phyloP scores from a whole-genome alignment of 2,888 invertebrate species.

The Cantharis rustica region DNA sequence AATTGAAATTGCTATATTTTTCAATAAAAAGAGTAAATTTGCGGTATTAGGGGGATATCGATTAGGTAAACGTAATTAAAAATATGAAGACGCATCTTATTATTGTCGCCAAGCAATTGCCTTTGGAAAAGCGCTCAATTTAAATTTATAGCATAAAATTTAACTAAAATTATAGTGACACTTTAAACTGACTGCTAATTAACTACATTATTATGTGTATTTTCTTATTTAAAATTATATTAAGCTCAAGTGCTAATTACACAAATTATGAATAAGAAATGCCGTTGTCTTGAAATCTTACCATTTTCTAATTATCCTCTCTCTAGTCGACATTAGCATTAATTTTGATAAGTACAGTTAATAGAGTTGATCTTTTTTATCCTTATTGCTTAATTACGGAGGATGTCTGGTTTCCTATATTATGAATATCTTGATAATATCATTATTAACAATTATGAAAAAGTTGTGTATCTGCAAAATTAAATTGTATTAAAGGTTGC shows the following conservation, averaged over 20 bases:
- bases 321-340: neutral
- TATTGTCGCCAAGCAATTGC: neutral
- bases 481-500: neutral
- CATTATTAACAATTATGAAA: neutral
- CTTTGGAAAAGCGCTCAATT: neutral
- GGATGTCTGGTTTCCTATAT: neutral
- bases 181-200: neutral
- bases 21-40: conserved; percentile 1
- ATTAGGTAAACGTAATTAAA: conserved; percentile 5
- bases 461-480: neutral
- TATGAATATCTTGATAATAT: neutral
- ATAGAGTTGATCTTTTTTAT: neutral
- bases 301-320: neutral
- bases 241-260: neutral
- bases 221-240: neutral
- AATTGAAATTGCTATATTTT: neutral
- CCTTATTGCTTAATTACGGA: neutral
- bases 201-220: neutral
- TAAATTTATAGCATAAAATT: conserved; percentile 1
- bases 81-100: conserved; percentile 3
- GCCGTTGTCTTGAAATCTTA: neutral
- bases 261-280: neutral
- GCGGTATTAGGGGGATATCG: conserved; percentile 1
- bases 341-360: neutral
- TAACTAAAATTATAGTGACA: neutral